A percentile compares a stretch with the other conserved stretches of the same genome.
Evolutionary conservation across 2,888 invertebrate genomes (phyloP).

Genomic region (Leptothorax acervorum): DNA sequence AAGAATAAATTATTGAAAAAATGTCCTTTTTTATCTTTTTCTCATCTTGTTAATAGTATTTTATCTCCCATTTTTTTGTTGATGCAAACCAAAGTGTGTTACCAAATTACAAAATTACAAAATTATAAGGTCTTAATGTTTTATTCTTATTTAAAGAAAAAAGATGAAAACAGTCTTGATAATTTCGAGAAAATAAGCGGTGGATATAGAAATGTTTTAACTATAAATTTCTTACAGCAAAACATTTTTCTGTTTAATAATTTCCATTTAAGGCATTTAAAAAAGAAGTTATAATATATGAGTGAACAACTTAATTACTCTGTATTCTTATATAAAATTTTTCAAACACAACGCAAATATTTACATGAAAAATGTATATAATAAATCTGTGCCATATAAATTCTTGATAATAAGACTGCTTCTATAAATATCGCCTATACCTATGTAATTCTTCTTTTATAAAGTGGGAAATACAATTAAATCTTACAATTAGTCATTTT

Average conservation of each 20-base stretch:
- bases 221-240: neutral
- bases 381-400: neutral
- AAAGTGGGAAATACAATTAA: conserved; percentile 7
- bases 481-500: neutral
- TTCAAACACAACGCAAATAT: conserved; percentile 33
- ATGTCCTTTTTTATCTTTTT: neutral
- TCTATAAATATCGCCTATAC: neutral
- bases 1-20: neutral
- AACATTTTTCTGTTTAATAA: conserved; percentile 1
- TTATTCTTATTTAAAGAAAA: neutral
- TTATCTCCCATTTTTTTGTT: neutral
- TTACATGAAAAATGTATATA: conserved; percentile 33
- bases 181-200: neutral
- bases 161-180: neutral
- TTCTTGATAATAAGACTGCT: neutral
- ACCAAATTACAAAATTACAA: neutral
- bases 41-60: neutral
- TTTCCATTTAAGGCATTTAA: neutral
- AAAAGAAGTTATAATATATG: neutral
- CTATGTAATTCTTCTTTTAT: neutral
- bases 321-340: conserved; percentile 35
- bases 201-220: conserved; percentile 1
- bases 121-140: neutral
- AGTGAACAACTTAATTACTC: conserved; percentile 23
- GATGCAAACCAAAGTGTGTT: neutral